A percentile compares a stretch with the other conserved stretches of the same genome.
These are phyloP conservation scores for Pterocles gutturalis DNA, from an alignment of 2,113 vertebrate genomes.

Conservation along the genomic window DNA sequence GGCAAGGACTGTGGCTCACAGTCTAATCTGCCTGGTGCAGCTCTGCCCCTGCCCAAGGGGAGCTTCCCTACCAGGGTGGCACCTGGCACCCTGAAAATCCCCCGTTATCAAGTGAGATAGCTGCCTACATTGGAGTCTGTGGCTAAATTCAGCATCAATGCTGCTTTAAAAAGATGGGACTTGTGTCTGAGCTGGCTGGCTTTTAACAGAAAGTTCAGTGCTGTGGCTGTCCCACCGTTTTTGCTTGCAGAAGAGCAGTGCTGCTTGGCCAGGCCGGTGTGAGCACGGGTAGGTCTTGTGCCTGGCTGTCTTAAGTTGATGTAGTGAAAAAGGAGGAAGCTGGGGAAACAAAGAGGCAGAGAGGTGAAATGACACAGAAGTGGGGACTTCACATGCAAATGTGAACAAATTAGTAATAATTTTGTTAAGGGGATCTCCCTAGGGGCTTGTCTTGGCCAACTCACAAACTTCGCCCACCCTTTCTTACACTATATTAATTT, in stretches of 20 bases:
- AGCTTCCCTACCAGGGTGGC: background rate
- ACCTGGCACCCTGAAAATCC: background rate
- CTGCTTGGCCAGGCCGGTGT: background rate
- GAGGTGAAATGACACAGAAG: background rate
- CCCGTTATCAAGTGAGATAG: background rate
- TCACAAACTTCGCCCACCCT: background rate
- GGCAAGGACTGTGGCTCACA: rapidly evolving
- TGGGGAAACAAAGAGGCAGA: background rate
- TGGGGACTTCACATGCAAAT: background rate
- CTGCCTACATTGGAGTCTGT: background rate
- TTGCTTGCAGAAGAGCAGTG: rapidly evolving
- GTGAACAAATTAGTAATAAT: conserved; percentile 1
- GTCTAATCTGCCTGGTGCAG: background rate
- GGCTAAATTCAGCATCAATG: rapidly evolving
- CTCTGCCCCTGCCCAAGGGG: rapidly evolving
- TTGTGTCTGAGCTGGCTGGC: background rate
- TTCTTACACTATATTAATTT: background rate
- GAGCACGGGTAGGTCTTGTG: background rate
- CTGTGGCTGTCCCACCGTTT: background rate
- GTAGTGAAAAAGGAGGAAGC: background rate
- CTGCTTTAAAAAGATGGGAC: background rate
- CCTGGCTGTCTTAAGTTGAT: background rate
- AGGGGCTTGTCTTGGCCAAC: background rate
- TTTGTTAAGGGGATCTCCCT: background rate
- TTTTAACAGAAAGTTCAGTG: background rate